Conservation (phyloP, 2,113 vertebrate species). For the Eulacestoma nigropectus region DNA sequence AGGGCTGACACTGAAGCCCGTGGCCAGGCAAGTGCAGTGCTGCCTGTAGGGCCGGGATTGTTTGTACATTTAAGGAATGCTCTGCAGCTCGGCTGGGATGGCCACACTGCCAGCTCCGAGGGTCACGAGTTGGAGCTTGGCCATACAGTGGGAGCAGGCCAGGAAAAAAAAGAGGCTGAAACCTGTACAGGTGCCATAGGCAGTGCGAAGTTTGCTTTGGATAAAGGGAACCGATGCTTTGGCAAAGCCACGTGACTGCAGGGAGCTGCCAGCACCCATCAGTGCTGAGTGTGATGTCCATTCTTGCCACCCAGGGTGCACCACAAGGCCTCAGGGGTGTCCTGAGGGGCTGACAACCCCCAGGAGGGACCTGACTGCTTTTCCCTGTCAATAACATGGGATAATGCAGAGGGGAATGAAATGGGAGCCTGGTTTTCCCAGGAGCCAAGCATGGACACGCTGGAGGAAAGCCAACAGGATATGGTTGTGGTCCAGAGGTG, state of each 20-base stretch:
- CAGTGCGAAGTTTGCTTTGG: neutral
- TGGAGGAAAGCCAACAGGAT: neutral
- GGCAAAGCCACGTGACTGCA: neutral
- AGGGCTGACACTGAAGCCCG: neutral
- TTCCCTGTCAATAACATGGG: neutral
- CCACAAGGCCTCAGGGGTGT: neutral
- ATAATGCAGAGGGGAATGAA: neutral
- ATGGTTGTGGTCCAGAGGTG: accelerated
- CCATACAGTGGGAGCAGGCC: neutral
- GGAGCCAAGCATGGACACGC: neutral
- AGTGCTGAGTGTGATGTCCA: neutral
- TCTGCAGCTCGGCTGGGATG: neutral
- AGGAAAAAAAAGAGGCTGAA: neutral
- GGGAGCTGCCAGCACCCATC: neutral
- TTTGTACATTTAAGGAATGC: slow-evolving; percentile 50
- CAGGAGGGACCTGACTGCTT: neutral
- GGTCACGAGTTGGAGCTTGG: neutral
- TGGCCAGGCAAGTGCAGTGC: accelerated
- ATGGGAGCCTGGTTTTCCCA: neutral
- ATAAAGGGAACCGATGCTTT: neutral
- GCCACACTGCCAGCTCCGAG: neutral
- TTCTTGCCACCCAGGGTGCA: accelerated
- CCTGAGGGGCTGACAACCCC: accelerated
- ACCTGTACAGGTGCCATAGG: neutral
- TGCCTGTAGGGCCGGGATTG: neutral